Evolutionary conservation across 2,888 invertebrate species (phyloP).

Genomic region (Ophion ventricosus): DNA sequence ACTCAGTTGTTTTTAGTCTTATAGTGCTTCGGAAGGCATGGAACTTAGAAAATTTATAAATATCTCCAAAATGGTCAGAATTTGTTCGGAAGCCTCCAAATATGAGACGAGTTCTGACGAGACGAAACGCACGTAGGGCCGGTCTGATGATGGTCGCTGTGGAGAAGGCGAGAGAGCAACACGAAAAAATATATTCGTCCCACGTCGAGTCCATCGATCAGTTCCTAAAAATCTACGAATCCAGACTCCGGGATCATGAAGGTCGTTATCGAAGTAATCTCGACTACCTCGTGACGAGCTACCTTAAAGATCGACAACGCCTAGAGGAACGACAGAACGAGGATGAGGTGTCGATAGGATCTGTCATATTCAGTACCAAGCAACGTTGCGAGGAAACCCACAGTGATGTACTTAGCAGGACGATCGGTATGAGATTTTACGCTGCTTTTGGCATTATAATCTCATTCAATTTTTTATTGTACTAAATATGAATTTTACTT

Average conservation of each 20-base stretch:
- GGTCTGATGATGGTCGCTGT: slow-evolving; percentile 82
- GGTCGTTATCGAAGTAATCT: slow-evolving; percentile 67
- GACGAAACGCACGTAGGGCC: slow-evolving; percentile 69
- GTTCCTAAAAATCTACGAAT: slow-evolving; percentile 78
- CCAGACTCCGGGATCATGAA: slow-evolving; percentile 71
- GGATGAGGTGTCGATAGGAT: slow-evolving; percentile 66
- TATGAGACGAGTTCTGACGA: slow-evolving; percentile 15
- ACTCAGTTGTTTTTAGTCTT: background rate
- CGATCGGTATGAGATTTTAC: slow-evolving; percentile 67
- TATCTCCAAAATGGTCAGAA: background rate
- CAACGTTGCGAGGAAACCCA: slow-evolving; percentile 63
- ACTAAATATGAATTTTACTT: background rate
- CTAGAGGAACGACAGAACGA: slow-evolving; percentile 65
- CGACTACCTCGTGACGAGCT: slow-evolving; percentile 57
- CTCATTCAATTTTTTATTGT: background rate
- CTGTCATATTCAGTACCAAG: slow-evolving; percentile 64
- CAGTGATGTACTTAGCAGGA: slow-evolving; percentile 63
- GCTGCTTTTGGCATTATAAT: background rate
- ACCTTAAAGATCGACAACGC: slow-evolving; percentile 49
- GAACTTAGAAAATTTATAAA: background rate
- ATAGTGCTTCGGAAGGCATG: background rate
- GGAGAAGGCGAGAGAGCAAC: slow-evolving; percentile 81
- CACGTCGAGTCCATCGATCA: slow-evolving; percentile 82
- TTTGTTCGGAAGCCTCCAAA: background rate
- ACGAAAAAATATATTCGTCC: slow-evolving; percentile 78